These are phyloP conservation scores for Aphidius colemani DNA, from an alignment of 2,888 invertebrate genomes.

Conservation along the genomic window DNA sequence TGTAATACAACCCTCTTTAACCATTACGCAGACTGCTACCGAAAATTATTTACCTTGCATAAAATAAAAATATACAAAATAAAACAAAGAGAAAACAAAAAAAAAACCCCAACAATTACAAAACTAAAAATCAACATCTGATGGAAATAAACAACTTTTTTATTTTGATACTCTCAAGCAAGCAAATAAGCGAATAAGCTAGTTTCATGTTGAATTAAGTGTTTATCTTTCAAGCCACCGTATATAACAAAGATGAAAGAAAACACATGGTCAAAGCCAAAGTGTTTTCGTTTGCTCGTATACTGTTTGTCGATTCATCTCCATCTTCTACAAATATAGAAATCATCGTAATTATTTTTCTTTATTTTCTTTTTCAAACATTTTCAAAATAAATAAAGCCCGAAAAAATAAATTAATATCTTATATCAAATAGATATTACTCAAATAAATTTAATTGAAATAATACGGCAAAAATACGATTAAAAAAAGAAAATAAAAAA, in stretches of 20 bases:
- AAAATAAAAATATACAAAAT: neutral
- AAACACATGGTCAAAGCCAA: constrained; percentile 25
- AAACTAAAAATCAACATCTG: too few species aligned
- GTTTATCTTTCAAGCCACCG: constrained; percentile 9
- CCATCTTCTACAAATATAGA: too few species aligned
- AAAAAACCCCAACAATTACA: neutral
- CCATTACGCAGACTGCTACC: constrained; percentile 7
- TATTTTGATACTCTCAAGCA: neutral
- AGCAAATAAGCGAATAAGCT: too few species aligned
- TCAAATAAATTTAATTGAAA: too few species aligned
- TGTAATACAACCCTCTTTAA: constrained; percentile 18
- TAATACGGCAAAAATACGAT: too few species aligned
- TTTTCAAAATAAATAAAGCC: too few species aligned
- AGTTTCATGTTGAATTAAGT: constrained; percentile 15
- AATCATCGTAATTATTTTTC: too few species aligned
- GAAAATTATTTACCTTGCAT: constrained; percentile 10
- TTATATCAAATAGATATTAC: too few species aligned
- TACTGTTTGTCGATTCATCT: neutral
- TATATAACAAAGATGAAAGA: constrained; percentile 14
- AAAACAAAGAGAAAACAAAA: too few species aligned
- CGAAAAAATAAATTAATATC: too few species aligned
- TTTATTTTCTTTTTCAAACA: too few species aligned
- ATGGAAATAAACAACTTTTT: neutral
- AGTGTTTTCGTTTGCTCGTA: constrained; percentile 24
- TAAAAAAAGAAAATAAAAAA: too few species aligned